Percentiles rank a stretch among this genome's conserved stretches.
Evolutionary conservation across 2,888 invertebrate genomes (phyloP).

Genomic region (Dryadula phaetusa): DNA sequence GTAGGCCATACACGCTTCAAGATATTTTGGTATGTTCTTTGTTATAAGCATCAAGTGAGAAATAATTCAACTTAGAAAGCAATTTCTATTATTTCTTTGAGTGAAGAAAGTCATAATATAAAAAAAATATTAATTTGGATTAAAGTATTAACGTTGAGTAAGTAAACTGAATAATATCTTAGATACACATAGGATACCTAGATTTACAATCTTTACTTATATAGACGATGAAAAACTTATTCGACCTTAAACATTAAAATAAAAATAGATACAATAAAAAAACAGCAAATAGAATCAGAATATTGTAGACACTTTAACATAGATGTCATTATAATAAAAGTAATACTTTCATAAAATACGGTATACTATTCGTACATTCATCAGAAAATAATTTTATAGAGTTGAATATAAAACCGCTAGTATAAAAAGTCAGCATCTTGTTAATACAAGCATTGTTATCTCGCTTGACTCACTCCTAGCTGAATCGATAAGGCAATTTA

Average conservation of each 20-base stretch:
- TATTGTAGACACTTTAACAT: not conserved
- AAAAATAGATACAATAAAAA: not conserved
- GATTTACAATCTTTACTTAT: too few relatives aligned
- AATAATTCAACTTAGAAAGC: not conserved
- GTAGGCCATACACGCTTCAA: constrained; percentile 7
- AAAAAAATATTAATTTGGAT: too few relatives aligned
- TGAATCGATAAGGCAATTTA: constrained; percentile 33
- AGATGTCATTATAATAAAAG: not conserved
- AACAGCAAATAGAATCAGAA: not conserved
- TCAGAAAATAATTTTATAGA: constrained; percentile 11
- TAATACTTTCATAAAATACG: constrained; percentile 6
- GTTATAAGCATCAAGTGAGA: not conserved
- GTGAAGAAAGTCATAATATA: too few relatives aligned
- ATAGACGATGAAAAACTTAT: too few relatives aligned
- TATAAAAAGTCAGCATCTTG: constrained; percentile 35
- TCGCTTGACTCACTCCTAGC: constrained; percentile 30
- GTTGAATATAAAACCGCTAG: constrained; percentile 7
- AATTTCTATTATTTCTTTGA: not conserved
- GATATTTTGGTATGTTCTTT: not conserved
- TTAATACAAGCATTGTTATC: constrained; percentile 35
- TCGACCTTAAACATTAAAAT: not conserved
- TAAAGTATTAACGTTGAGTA: too few relatives aligned
- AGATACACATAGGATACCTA: too few relatives aligned
- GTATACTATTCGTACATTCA: not conserved
- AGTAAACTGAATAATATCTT: too few relatives aligned